Percentiles rank a stretch among this genome's conserved stretches.
Conservation (phyloP, 2,888 invertebrate genomes). For the Rhagonycha lutea region DNA sequence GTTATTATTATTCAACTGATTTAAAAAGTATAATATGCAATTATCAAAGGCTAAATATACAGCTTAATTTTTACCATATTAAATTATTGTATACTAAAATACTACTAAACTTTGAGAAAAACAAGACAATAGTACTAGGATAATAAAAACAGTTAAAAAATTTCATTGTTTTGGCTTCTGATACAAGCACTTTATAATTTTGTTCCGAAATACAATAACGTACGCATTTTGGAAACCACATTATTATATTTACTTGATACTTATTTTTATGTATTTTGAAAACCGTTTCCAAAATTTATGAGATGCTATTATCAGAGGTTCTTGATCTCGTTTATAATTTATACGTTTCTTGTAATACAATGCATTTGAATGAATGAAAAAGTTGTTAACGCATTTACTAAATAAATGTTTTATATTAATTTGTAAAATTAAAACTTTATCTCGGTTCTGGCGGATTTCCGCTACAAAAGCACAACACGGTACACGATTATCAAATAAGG, state of each 20-base stretch:
- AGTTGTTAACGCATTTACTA: not conserved
- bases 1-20: too few relatives aligned
- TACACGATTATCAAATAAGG: conserved; percentile 11
- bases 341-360: not conserved
- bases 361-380: not conserved
- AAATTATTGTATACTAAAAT: not conserved
- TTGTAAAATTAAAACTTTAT: conserved; percentile 9
- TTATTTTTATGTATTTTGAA: not conserved
- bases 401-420: not conserved
- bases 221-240: not conserved
- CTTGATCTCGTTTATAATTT: not conserved
- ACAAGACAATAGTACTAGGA: not conserved
- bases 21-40: too few relatives aligned
- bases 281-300: not conserved
- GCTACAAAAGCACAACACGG: conserved; percentile 7
- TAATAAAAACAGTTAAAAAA: not conserved
- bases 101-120: not conserved
- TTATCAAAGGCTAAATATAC: not conserved
- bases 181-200: not conserved
- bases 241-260: not conserved
- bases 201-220: not conserved
- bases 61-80: not conserved
- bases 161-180: not conserved
- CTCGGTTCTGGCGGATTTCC: conserved; percentile 19
- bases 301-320: not conserved